These are phyloP conservation scores for Lipophrys pholis DNA, from an alignment of 2,113 vertebrate species.

Conservation along the genomic window DNA sequence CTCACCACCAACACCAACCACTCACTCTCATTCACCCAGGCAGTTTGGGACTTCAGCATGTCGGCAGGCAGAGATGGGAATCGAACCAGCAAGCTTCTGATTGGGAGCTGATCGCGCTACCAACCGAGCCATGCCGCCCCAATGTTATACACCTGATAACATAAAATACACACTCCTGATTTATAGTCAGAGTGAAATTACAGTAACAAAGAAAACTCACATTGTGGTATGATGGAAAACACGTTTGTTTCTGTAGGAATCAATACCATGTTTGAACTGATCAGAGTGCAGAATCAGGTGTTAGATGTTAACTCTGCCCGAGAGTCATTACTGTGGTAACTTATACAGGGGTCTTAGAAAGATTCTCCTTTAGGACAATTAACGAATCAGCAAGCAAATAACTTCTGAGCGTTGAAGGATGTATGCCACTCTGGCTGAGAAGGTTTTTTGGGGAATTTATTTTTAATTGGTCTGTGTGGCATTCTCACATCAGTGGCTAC, in stretches of 20 bases:
- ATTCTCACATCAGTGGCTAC: neutral
- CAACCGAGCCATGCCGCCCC: too few relatives aligned
- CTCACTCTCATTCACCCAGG: too few relatives aligned
- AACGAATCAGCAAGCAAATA: neutral
- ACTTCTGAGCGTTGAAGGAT: slow-evolving; percentile 9
- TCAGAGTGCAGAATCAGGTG: neutral
- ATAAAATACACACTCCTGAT: neutral
- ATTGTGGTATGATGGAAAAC: neutral
- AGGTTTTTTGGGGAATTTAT: neutral
- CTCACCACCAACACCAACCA: too few relatives aligned
- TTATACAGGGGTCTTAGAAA: slow-evolving; percentile 1
- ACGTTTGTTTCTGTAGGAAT: slow-evolving; percentile 8
- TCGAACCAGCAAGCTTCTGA: too few relatives aligned
- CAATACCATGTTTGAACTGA: neutral
- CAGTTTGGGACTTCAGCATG: too few relatives aligned
- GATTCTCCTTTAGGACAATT: slow-evolving; percentile 8
- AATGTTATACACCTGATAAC: neutral
- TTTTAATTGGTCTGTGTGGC: neutral
- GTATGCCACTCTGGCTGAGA: neutral
- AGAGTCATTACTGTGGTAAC: neutral
- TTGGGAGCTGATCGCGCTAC: too few relatives aligned
- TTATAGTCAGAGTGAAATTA: neutral
- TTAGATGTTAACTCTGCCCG: neutral
- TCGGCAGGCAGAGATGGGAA: too few relatives aligned
- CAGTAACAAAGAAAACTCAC: neutral